Evolutionary conservation across 2,888 invertebrate species (phyloP).

Genomic region (Folsomia candida): DNA sequence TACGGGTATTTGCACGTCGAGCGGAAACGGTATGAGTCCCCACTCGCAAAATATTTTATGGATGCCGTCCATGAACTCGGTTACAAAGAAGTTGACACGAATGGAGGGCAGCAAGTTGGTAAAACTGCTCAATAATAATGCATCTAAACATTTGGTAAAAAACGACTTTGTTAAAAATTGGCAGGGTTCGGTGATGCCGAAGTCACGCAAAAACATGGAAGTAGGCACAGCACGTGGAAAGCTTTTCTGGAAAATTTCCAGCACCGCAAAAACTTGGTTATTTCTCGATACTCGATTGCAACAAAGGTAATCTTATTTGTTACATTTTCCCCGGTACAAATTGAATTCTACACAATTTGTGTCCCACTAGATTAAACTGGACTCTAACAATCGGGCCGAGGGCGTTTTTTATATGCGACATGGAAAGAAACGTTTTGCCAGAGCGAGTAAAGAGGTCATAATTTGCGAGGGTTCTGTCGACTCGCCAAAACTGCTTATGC

Average conservation of each 20-base stretch:
- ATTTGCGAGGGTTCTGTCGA: conserved; percentile 77
- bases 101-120: conserved; percentile 27
- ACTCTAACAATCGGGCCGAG: conserved; percentile 69
- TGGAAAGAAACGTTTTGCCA: conserved; percentile 68
- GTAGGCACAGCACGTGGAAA: conserved; percentile 36
- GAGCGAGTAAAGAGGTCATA: conserved; percentile 82
- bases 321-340: no score
- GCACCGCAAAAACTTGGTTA: conserved; percentile 32
- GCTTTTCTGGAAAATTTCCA: conserved; percentile 42
- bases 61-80: conserved; percentile 35
- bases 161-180: no score
- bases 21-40: no score
- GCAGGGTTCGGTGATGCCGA: conserved; percentile 38
- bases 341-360: no score
- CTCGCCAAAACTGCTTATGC: conserved; percentile 69
- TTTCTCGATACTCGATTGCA: conserved; percentile 38
- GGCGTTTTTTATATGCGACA: conserved; percentile 79
- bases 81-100: conserved; percentile 30
- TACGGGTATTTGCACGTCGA: no score
- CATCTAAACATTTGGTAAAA: no score
- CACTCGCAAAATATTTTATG: conserved; percentile 30
- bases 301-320: no score
- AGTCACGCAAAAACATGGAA: conserved; percentile 37
- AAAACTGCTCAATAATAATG: no score
- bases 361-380: conserved; percentile 40